Conservation (phyloP, 2,888 invertebrate species). For the Toxonevra muliebris region DNA sequence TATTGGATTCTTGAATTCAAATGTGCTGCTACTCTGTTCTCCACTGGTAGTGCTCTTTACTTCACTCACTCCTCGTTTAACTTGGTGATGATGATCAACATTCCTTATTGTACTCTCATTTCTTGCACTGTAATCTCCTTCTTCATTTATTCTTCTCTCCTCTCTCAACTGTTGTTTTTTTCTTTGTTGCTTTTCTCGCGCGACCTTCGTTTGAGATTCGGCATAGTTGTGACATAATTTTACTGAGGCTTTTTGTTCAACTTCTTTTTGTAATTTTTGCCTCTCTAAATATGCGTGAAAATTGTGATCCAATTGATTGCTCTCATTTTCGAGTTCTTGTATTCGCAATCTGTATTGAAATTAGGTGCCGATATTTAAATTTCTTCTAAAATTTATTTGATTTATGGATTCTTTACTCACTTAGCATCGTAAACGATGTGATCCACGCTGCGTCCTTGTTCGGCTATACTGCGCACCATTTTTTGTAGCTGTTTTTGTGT, state of each 20-base stretch:
- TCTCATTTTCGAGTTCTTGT: conserved; percentile 59
- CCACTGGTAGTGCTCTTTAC: conserved; percentile 23
- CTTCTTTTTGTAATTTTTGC: conserved; percentile 43
- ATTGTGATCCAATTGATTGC: conserved; percentile 57
- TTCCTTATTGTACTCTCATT: neutral
- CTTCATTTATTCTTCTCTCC: neutral
- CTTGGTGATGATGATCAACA: neutral
- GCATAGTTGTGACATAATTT: conserved; percentile 44
- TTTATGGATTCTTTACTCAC: conserved; percentile 36
- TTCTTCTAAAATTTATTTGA: neutral
- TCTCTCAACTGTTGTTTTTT: neutral
- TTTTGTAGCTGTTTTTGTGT: conserved; percentile 34
- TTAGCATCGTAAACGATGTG: conserved; percentile 53
- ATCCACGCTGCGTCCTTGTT: conserved; percentile 48
- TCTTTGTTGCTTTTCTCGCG: neutral
- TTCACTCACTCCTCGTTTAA: neutral
- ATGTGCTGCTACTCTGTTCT: neutral
- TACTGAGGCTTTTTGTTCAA: conserved; percentile 35
- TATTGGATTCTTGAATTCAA: conserved; percentile 40
- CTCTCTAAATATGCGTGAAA: conserved; percentile 57
- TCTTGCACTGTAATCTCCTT: neutral
- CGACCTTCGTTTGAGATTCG: neutral
- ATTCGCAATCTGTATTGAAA: conserved; percentile 52
- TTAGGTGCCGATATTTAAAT: neutral
- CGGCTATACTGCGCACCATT: conserved; percentile 40